phyloP scores from a whole-genome alignment of 2,888 invertebrate species.

The Dryobota labecula region DNA sequence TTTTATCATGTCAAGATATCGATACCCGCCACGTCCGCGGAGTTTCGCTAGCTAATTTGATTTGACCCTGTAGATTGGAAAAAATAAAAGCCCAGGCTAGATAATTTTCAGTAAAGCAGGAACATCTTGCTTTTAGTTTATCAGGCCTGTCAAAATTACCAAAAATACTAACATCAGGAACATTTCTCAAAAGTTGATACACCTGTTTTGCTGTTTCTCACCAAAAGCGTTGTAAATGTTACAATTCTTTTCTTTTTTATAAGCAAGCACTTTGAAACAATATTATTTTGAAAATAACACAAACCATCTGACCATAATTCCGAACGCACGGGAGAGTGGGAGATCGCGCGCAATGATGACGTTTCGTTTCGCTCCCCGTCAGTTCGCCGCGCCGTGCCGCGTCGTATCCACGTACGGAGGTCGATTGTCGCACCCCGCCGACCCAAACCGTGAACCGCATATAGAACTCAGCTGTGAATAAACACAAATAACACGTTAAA shows the following conservation, averaged over 20 bases:
- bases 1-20: no score
- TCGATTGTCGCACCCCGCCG: constrained; percentile 40
- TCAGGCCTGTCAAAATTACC: neutral
- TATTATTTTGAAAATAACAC: constrained; percentile 40
- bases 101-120: neutral
- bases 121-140: neutral
- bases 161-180: neutral
- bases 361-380: constrained; percentile 69
- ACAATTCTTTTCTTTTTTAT: neutral
- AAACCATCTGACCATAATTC: constrained; percentile 55
- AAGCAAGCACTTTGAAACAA: constrained; percentile 12
- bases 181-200: neutral
- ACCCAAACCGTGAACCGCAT: constrained; percentile 69
- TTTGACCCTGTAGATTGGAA: no score
- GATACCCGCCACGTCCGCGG: no score
- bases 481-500: constrained; percentile 69
- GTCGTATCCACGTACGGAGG: constrained; percentile 60
- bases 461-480: constrained; percentile 79
- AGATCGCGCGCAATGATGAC: constrained; percentile 71
- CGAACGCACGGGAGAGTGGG: constrained; percentile 69
- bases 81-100: neutral
- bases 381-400: constrained; percentile 83
- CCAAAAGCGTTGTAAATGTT: constrained; percentile 4
- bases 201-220: constrained; percentile 7
- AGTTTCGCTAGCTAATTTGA: no score